Percentiles rank a stretch among this genome's conserved stretches.
Conservation (phyloP, 2,113 vertebrate species). For the Hassar affinis region DNA sequence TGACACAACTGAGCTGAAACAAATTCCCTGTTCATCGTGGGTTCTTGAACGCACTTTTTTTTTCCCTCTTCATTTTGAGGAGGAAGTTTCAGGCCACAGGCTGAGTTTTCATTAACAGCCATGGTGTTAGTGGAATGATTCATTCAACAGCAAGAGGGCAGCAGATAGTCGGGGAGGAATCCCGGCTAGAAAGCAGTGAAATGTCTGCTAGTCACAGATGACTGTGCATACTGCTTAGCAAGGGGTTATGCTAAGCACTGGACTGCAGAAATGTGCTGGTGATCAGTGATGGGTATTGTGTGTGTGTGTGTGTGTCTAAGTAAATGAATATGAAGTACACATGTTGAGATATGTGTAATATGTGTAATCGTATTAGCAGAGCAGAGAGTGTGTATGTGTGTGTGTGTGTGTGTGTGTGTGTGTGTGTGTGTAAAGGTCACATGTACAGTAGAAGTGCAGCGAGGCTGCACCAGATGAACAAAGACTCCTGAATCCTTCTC, state of each 20-base stretch:
- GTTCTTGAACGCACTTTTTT: too few species aligned
- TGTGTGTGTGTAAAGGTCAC: constrained; percentile 44
- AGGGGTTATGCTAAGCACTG: constrained; percentile 11
- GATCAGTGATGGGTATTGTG: background rate
- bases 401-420: constrained; percentile 17
- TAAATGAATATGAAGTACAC: background rate
- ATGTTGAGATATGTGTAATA: background rate
- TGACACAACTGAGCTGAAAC: background rate
- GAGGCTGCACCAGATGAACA: constrained; percentile 35
- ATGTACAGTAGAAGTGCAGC: constrained; percentile 32
- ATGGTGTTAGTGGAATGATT: constrained; percentile 31
- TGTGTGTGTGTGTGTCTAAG: background rate
- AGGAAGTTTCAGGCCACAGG: background rate
- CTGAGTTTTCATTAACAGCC: constrained; percentile 8
- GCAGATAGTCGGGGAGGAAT: constrained; percentile 45
- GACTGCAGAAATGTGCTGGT: constrained; percentile 15
- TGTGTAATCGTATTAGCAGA: constrained; percentile 7
- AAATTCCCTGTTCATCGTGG: background rate
- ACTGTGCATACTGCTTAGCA: constrained; percentile 31
- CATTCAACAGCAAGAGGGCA: constrained; percentile 57
- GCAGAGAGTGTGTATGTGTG: constrained; percentile 19
- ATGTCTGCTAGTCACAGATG: constrained; percentile 47
- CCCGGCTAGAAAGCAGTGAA: constrained; percentile 20
- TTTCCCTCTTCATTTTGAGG: background rate
- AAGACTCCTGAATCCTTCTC: background rate